A percentile compares a stretch with the other conserved stretches of the same genome.
Conservation (phyloP, 2,888 invertebrate genomes). For the Acrocyrtus sp. region DNA sequence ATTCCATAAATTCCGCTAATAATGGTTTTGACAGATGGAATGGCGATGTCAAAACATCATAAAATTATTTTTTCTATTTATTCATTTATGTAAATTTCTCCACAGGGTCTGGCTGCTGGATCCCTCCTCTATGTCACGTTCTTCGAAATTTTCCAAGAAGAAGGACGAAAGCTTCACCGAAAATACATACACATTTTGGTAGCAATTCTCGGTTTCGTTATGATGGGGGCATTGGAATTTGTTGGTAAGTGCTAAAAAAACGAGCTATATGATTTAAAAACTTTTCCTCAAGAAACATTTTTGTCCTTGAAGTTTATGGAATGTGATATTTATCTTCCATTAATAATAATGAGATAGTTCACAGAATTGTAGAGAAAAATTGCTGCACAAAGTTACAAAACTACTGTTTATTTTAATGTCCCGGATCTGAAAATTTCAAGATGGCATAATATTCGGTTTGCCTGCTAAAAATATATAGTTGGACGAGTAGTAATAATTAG, state of each 20-base stretch:
- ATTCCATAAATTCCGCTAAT: slow-evolving; percentile 2
- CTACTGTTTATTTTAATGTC: no score
- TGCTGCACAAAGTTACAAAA: no score
- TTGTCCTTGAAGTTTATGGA: neutral
- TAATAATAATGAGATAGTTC: no score
- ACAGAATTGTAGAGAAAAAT: no score
- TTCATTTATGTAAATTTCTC: slow-evolving; percentile 58
- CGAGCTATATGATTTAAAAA: neutral
- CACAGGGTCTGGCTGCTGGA: slow-evolving; percentile 70
- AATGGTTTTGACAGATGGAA: no score
- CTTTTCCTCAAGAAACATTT: neutral
- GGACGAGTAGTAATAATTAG: no score
- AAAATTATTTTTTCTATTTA: no score
- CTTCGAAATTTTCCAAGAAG: slow-evolving; percentile 69
- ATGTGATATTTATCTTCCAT: no score
- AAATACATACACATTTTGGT: slow-evolving; percentile 61
- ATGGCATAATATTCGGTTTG: no score
- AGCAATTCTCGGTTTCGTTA: slow-evolving; percentile 60
- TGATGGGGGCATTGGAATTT: slow-evolving; percentile 61
- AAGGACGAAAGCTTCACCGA: slow-evolving; percentile 62
- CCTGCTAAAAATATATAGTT: no score
- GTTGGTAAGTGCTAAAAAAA: slow-evolving; percentile 53
- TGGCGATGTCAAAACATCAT: no score
- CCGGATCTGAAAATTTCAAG: no score
- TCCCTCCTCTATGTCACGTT: slow-evolving; percentile 70